These are phyloP conservation scores for Zaprionus lineosus DNA, from an alignment of 2,888 invertebrate species.

Conservation along the genomic window DNA sequence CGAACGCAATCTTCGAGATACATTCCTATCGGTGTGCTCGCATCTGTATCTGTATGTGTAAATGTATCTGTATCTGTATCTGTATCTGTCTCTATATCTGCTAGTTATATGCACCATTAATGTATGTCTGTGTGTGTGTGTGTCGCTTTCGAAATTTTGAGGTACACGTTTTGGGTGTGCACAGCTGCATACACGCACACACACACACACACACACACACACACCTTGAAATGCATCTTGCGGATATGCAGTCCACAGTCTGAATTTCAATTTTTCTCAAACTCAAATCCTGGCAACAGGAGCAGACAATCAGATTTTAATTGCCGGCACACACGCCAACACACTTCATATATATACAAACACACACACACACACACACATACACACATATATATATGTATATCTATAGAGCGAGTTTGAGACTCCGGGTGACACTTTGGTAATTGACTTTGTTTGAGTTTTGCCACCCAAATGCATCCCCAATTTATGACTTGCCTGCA, in stretches of 20 bases:
- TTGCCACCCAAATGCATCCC: conserved; percentile 11
- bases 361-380: conserved; percentile 8
- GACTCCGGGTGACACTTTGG: conserved; percentile 49
- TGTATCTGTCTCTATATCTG: conserved; percentile 2
- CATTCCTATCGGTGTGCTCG: no score
- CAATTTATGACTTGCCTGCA: conserved; percentile 28
- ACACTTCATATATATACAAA: conserved; percentile 3
- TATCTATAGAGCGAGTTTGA: conserved; percentile 32
- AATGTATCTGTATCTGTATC: neutral
- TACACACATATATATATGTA: conserved; percentile 2
- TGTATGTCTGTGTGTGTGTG: conserved; percentile 15
- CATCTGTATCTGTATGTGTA: no score
- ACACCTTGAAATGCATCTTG: conserved; percentile 54
- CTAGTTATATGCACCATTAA: conserved; percentile 10
- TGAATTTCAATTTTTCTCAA: conserved; percentile 66
- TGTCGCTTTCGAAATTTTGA: conserved; percentile 68
- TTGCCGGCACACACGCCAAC: conserved; percentile 54
- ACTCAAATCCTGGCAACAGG: conserved; percentile 37
- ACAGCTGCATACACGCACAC: conserved; percentile 40
- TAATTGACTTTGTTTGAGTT: conserved; percentile 63
- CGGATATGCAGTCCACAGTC: conserved; percentile 43
- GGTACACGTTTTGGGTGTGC: conserved; percentile 75
- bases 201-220: conserved; percentile 8
- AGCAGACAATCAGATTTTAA: conserved; percentile 81
- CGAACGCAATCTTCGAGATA: conserved; percentile 70